Conservation (phyloP, 2,888 invertebrate genomes). For the Clitarchus hookeri region DNA sequence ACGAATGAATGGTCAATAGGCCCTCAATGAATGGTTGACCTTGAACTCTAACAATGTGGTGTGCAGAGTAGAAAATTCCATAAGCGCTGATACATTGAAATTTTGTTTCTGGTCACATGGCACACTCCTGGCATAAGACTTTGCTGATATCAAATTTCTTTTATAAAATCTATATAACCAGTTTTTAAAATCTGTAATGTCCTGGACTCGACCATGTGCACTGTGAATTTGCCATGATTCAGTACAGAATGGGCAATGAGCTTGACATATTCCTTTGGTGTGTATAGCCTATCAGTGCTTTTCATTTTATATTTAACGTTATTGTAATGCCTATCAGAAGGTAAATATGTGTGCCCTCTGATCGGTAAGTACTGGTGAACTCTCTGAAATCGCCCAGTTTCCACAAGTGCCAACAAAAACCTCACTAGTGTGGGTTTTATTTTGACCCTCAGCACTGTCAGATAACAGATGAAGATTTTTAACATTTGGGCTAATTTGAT, state of each 20-base stretch:
- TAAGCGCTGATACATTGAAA: background rate
- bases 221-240: background rate
- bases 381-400: background rate
- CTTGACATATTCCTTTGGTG: background rate
- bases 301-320: background rate
- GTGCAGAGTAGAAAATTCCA: background rate
- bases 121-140: constrained; percentile 3
- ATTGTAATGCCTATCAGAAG: background rate
- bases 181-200: background rate
- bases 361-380: background rate
- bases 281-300: background rate
- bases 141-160: background rate
- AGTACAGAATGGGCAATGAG: background rate
- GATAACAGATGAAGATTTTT: background rate
- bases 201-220: background rate
- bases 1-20: background rate
- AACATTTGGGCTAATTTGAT: background rate
- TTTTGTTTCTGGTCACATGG: background rate
- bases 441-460: background rate
- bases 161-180: background rate
- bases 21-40: background rate
- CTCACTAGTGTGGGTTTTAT: background rate
- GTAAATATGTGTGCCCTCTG: background rate
- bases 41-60: background rate
- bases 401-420: background rate